Percentiles rank a stretch among this genome's conserved stretches.
These are phyloP conservation scores for Bembecia ichneumoniformis DNA, from an alignment of 2,888 invertebrate genomes.

Conservation along the genomic window DNA sequence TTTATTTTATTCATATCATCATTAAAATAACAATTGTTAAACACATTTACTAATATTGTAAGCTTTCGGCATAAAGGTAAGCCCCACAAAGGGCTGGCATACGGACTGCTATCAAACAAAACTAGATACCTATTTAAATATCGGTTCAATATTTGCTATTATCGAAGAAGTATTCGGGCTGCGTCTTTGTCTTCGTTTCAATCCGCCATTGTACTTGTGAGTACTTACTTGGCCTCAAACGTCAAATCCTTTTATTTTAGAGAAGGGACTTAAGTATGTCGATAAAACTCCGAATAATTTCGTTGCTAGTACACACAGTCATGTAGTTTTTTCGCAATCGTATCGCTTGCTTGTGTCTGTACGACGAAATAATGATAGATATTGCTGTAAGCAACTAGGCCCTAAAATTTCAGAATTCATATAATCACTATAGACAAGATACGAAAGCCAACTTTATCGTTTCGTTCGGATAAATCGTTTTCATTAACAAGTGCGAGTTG, in stretches of 20 bases:
- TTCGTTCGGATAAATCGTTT: neutral
- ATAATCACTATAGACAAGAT: too few species aligned
- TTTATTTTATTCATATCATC: too few species aligned
- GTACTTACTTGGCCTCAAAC: conserved; percentile 41
- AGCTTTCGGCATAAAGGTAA: neutral
- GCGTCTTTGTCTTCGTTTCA: conserved; percentile 55
- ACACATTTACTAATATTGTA: too few species aligned
- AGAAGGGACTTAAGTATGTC: conserved; percentile 13
- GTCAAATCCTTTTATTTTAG: conserved; percentile 67
- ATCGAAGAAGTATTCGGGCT: conserved; percentile 41
- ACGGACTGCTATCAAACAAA: neutral
- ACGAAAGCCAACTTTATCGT: too few species aligned
- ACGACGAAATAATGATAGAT: too few species aligned
- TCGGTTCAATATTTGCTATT: conserved; percentile 50
- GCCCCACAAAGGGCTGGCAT: neutral
- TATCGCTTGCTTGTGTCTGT: too few species aligned
- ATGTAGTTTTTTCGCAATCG: too few species aligned
- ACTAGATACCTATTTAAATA: conserved; percentile 29
- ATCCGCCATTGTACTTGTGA: conserved; percentile 58
- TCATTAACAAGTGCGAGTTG: neutral
- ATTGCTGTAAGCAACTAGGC: too few species aligned
- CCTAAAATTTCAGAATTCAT: too few species aligned
- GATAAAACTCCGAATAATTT: neutral
- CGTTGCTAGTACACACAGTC: too few species aligned
- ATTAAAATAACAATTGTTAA: too few species aligned